These are phyloP conservation scores for Watsonalla binaria DNA, from an alignment of 2,888 invertebrate genomes.

Conservation along the genomic window DNA sequence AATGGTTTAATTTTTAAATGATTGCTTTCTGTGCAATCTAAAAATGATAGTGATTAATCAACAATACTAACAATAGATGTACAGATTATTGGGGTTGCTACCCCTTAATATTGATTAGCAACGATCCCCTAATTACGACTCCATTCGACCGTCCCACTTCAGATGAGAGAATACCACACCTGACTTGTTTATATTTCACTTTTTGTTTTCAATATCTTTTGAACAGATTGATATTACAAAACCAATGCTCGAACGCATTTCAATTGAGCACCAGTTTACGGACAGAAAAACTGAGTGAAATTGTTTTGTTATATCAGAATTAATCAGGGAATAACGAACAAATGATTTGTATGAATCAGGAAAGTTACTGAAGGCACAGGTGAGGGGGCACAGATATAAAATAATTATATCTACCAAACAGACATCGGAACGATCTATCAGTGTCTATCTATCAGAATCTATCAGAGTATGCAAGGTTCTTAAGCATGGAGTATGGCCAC, in stretches of 20 bases:
- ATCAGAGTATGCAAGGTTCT: too few species aligned
- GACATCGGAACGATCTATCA: too few species aligned
- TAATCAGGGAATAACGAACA: background rate
- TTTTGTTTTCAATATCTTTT: conserved; percentile 54
- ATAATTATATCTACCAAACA: too few species aligned
- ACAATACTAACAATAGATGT: conserved; percentile 41
- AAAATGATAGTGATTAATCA: conserved; percentile 58
- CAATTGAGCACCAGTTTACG: conserved; percentile 51
- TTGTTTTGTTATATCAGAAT: conserved; percentile 28
- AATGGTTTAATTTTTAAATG: background rate
- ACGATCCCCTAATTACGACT: conserved; percentile 66
- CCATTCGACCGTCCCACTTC: conserved; percentile 48
- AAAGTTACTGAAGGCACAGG: too few species aligned
- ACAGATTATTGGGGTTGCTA: conserved; percentile 49
- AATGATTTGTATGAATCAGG: background rate
- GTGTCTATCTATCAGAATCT: too few species aligned
- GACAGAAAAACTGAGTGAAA: conserved; percentile 33
- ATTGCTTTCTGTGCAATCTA: conserved; percentile 37
- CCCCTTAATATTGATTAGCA: conserved; percentile 71
- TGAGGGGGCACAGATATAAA: too few species aligned
- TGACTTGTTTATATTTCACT: conserved; percentile 55
- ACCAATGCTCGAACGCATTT: conserved; percentile 45
- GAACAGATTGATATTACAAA: conserved; percentile 64
- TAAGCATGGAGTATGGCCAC: too few species aligned
- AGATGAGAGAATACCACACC: conserved; percentile 60